These are phyloP conservation scores for Diarsia rubi DNA, from an alignment of 2,888 invertebrate genomes.

Conservation along the genomic window DNA sequence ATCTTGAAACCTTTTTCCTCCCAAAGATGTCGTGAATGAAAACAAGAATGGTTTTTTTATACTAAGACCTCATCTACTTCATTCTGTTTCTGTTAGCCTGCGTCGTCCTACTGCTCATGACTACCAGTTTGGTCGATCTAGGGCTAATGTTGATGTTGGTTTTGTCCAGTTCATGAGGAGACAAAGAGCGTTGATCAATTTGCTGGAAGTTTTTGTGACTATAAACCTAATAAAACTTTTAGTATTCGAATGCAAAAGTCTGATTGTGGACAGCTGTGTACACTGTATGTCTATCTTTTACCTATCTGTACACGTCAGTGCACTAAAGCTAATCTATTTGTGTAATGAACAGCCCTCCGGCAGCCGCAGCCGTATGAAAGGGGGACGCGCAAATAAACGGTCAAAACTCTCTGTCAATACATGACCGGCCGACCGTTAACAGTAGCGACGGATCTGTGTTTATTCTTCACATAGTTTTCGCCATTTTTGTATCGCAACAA, in stretches of 20 bases:
- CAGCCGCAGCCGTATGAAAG: constrained; percentile 43
- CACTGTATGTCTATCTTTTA: not conserved
- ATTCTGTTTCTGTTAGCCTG: not conserved
- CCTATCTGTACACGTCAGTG: not conserved
- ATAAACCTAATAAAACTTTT: not conserved
- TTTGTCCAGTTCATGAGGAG: not conserved
- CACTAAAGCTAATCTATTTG: constrained; percentile 55
- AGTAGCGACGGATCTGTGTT: constrained; percentile 48
- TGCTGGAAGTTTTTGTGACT: not conserved
- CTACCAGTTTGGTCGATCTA: not conserved
- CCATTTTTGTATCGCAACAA: constrained; percentile 63
- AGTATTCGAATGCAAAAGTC: not conserved
- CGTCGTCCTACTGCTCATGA: not conserved
- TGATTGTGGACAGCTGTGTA: not conserved
- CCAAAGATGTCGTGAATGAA: not conserved
- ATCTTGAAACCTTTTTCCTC: not conserved
- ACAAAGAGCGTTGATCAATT: not conserved
- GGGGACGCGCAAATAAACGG: constrained; percentile 46
- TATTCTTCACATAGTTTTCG: constrained; percentile 52
- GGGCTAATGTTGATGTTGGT: not conserved
- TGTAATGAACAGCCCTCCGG: constrained; percentile 45
- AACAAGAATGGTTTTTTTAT: not conserved
- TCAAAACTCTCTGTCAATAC: constrained; percentile 61
- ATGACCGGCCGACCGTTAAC: constrained; percentile 46
- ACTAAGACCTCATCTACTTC: too few species aligned